These are phyloP conservation scores for Nomada fucata DNA, from an alignment of 2,888 invertebrate genomes.

Conservation along the genomic window DNA sequence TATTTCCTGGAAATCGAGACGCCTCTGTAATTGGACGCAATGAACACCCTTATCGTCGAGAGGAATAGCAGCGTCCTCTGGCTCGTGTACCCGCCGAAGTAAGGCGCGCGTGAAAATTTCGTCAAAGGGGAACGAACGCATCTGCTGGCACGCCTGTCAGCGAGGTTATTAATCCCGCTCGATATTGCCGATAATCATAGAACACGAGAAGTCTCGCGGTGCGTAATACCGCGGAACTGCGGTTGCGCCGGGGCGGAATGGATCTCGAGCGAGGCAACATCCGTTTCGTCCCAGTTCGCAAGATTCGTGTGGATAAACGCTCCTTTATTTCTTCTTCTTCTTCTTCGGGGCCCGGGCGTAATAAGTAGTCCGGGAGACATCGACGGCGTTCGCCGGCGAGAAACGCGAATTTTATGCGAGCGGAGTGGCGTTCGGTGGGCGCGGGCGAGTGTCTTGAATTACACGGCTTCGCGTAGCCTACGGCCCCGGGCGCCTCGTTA, in stretches of 20 bases:
- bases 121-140: no score
- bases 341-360: background rate
- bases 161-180: background rate
- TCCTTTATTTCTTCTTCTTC: background rate
- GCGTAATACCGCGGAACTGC: background rate
- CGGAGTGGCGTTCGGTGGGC: conserved; percentile 14
- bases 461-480: conserved; percentile 48
- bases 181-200: conserved; percentile 12
- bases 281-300: background rate
- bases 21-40: conserved; percentile 33
- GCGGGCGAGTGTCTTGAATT: conserved; percentile 33
- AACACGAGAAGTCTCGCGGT: background rate
- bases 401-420: conserved; percentile 28
- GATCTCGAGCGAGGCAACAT: background rate
- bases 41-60: background rate
- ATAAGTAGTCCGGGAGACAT: conserved; percentile 23
- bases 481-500: conserved; percentile 66
- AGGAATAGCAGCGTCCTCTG: background rate
- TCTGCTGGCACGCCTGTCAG: background rate
- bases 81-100: no score
- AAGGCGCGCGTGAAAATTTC: no score
- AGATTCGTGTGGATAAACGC: background rate
- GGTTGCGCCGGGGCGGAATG: no score
- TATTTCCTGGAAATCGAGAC: conserved; percentile 29
- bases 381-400: background rate